Base-by-base conservation (phyloP, 2,113 vertebrate species). In the Saguinus imperator region DNA sequence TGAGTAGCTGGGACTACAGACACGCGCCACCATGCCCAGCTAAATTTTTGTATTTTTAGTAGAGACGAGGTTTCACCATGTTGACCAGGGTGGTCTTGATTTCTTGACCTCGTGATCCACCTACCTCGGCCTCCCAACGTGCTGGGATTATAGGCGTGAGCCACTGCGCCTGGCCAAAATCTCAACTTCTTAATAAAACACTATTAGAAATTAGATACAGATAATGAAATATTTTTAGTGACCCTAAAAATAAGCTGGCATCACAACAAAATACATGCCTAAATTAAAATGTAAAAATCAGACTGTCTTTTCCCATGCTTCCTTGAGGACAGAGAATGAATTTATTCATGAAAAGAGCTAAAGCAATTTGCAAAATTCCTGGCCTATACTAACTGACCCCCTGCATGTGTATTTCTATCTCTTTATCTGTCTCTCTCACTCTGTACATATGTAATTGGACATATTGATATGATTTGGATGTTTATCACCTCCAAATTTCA, bases 261-360 rank as follows among this genome's bases (percentile, higher is more conserved):
- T 91, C 1, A 12, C 18, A 95, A 10, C 20, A 48, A 13, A 89
- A 94, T 83, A 20, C 87, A 87, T 84, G 1, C 5, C 18, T 81
- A 50, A 57, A 83, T 70, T 84, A 13, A 96, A 88, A 82, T 82
- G 64, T 55, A 80, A 70, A 92, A 90, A 66, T 93, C 40, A 96
- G 4, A 83, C 2, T 92, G 21, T 85, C 6, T 86, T 91, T 83
- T 83, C 6, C 87, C 23, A 68, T 58, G 80, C 27, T 96, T 20
- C n/a, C 21, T 40, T 29, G 43, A 87, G 18, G 32, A 58, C 13
- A 94, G 20, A 81, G 32, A 81, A 43, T 64, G 58, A 83, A 80
- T 92, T 83, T 87, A 89, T 55, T 92, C 37, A 81, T 94, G 84
- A 95, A 77, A 25, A 25, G 82, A 93, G 70, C 27, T 77, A 68